Evolutionary conservation across 2,797 vertebrate genomes (phyloP).

Genomic region (Sebastes reedi): DNA sequence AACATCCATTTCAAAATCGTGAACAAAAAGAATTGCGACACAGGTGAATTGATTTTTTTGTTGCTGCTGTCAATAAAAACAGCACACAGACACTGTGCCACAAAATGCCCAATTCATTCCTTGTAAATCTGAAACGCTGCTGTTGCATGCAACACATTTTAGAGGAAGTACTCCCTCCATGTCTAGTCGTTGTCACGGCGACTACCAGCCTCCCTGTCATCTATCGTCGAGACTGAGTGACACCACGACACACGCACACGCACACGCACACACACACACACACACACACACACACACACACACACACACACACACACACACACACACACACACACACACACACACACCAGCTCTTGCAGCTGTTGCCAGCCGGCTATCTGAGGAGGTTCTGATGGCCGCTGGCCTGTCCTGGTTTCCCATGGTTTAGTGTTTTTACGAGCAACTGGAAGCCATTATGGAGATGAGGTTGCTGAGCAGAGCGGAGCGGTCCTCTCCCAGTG

Average conservation of each 20-base stretch:
- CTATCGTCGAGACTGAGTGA: not conserved
- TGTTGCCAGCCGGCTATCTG: slow-evolving; percentile 40
- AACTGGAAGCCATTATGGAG: slow-evolving; percentile 86
- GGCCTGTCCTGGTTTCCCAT: slow-evolving; percentile 76
- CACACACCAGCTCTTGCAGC: not conserved
- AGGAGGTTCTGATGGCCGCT: slow-evolving; percentile 49
- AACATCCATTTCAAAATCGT: too few relatives aligned
- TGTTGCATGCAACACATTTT: not conserved
- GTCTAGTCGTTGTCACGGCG: not conserved
- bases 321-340: not conserved
- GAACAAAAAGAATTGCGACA: too few relatives aligned
- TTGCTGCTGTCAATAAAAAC: not conserved
- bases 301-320: not conserved
- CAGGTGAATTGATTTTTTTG: too few relatives aligned
- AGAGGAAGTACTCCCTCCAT: not conserved
- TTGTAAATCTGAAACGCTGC: not conserved
- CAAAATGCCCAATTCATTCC: not conserved
- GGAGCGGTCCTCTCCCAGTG: slow-evolving; percentile 64
- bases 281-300: not conserved
- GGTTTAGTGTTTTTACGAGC: slow-evolving; percentile 78
- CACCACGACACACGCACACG: not conserved
- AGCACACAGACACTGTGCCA: not conserved
- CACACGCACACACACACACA: not conserved
- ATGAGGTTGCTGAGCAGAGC: slow-evolving; percentile 72
- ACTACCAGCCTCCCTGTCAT: not conserved